Evolutionary conservation across 2,797 vertebrate species (phyloP).

Genomic region (Sphaeramia orbicularis): DNA sequence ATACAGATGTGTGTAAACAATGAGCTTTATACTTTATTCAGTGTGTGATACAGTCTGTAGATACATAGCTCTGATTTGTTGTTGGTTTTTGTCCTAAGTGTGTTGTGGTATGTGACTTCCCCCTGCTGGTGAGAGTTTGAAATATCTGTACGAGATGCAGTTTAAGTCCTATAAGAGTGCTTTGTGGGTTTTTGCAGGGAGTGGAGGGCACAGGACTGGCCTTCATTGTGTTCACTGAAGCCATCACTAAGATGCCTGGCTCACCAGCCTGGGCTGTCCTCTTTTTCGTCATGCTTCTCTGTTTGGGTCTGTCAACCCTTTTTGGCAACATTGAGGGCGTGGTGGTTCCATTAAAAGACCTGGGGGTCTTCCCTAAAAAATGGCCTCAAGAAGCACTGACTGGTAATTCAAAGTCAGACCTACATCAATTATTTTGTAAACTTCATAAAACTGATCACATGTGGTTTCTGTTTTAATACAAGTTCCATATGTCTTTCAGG

Average conservation of each 20-base stretch:
- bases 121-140: background rate
- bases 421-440: background rate
- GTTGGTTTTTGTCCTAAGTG: too few relatives aligned
- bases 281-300: slow-evolving; percentile 96
- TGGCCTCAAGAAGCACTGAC: slow-evolving; percentile 92
- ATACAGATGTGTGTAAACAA: too few relatives aligned
- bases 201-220: slow-evolving; percentile 96
- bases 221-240: slow-evolving; percentile 97
- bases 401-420: slow-evolving; percentile 74
- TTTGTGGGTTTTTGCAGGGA: slow-evolving; percentile 81
- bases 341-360: slow-evolving; percentile 90
- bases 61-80: too few relatives aligned
- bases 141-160: background rate
- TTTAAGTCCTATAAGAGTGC: background rate
- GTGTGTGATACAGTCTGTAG: too few relatives aligned
- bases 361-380: slow-evolving; percentile 83
- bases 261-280: slow-evolving; percentile 93
- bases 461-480: background rate
- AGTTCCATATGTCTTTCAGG: slow-evolving; percentile 77
- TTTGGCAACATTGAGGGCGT: slow-evolving; percentile 95
- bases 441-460: background rate
- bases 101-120: background rate
- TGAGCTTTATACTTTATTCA: too few relatives aligned
- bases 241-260: slow-evolving; percentile 95
- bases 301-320: slow-evolving; percentile 94